phyloP scores from a whole-genome alignment of 2,888 invertebrate genomes.

The Drosophila fulvimacula region DNA sequence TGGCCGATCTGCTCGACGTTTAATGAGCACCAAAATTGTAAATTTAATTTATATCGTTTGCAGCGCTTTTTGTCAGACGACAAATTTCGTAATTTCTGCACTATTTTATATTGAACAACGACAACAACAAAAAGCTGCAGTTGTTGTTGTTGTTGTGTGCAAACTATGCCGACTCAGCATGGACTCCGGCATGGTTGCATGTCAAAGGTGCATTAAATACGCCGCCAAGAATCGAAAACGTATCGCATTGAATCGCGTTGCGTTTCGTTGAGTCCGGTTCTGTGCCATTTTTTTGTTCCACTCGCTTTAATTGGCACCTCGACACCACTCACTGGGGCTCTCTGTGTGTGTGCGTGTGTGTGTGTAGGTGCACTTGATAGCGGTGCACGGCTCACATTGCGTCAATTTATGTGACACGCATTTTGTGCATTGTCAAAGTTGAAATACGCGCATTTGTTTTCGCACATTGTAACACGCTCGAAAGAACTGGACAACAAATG shows the following conservation, averaged over 20 bases:
- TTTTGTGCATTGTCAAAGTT: conserved; percentile 53
- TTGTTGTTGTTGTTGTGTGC: conserved; percentile 49
- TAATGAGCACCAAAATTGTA: conserved; percentile 71
- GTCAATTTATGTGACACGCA: conserved; percentile 54
- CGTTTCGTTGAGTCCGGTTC: conserved; percentile 17
- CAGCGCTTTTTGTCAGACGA: conserved; percentile 71
- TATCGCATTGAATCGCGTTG: conserved; percentile 14
- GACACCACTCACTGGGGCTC: conserved; percentile 45
- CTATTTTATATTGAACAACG: conserved; percentile 20
- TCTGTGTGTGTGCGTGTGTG: conserved; percentile 3
- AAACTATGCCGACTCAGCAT: conserved; percentile 68
- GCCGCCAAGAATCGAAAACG: conserved; percentile 54
- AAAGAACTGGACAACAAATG: conserved; percentile 12
- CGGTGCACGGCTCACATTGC: conserved; percentile 32
- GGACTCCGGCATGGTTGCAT: conserved; percentile 51
- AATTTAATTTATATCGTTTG: conserved; percentile 79
- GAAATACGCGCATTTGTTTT: conserved; percentile 60
- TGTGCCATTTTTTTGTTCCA: conserved; percentile 28
- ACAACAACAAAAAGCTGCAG: conserved; percentile 3
- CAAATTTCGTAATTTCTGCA: conserved; percentile 72
- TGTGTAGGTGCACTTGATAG: conserved; percentile 56
- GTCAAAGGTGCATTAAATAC: conserved; percentile 76
- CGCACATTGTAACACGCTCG: conserved; percentile 63
- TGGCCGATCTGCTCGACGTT: conserved; percentile 57
- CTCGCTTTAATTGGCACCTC: conserved; percentile 72